Base-by-base conservation (phyloP, 2,888 invertebrate species). In the Trichogramma dendrolimi region DNA sequence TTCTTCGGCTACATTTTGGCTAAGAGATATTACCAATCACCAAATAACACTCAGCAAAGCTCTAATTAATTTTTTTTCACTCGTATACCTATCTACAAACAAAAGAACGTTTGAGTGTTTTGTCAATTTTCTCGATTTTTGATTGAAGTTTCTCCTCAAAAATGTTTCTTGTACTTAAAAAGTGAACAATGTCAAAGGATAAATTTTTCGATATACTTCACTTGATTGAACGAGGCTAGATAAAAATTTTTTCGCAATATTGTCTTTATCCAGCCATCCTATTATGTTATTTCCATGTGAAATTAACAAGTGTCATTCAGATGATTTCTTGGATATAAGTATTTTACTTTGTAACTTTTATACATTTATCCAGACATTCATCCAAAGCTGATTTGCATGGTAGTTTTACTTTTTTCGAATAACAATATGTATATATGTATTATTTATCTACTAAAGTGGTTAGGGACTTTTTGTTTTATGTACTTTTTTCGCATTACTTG, bases 1-100 rank as follows among this genome's bases (percentile, higher is more conserved):
- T 27, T 27, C 62, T 72, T 72, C 68, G 69, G 68, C 77, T 79
- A 79, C 79, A 79, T 77, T 74, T 77, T 75, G 71, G 72, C 74
- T 76, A 63, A 66, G 66, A 76, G 72, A 76, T 77, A 27, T 27
- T 27, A 78, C 78, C 77, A 73, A 76, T 77, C 77, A 78, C 78
- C 78, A 78, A 73, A 76, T 76, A 79, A 79, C 78, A 78, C 72
- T 79, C 76, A 76, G 76, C 77, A 76, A 78, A 79, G 79, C 79
- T 76, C 27, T 27, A 27, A 27, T 27, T 27, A 27, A 27, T 27
- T 27, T 27, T 68, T 64, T n/a, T 56, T 54, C 7, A 68, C 73
- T 70, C 72, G 74, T 74, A 68, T 77, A 74, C 69, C 73, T 77
- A 77, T 76, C 76, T 77, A 76, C 74, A 77, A 72, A 75, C 68